Evolutionary conservation across 2,888 invertebrate species (phyloP), one percentile per base, ranked within the genome.

Genomic region (Plutella xylostella): DNA sequence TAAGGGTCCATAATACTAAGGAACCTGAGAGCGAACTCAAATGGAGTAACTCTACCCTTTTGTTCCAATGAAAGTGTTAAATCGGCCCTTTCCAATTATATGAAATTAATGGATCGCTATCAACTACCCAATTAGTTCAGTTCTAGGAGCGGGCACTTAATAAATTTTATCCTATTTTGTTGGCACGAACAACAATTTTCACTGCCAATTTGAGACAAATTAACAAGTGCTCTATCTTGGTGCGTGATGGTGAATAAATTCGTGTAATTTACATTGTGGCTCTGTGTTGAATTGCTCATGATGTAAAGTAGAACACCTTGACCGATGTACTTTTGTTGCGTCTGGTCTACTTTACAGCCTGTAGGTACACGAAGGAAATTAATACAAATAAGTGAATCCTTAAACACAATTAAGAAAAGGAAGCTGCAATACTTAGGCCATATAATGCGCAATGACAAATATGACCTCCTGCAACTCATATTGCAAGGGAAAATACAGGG

Each of bases 101-200:
- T 51, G 48, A 48, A 54, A 58, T 57, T 53, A 56, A 60, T 57
- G 52, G 53, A 45, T 42, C 37, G 43, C 54, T 52, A 57, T 57
- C 54, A 54, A 56, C 52, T 53, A 54, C 51, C 52, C 58, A 57
- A 56, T 60, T 60, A 57, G 54, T 50, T 50, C 47, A 53, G 51
- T 57, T 56, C 56, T 44, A 49, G 54, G 51, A n/a, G n/a, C n/a
- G n/a, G 40, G 50, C 50, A 49, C 48, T 49, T 50, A 55, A 54
- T 52, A 51, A 48, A 53, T 54, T 51, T 54, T 48, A 54, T 50
- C 48, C 50, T 45, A 43, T 49, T n/a, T 52, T 50, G 45, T 55
- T 52, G 53, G 48, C 47, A 48, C 45, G 37, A 46, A 46, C 48
- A 50, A 48, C 50, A 45, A 48, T 52, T 37, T 41, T 47, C 48